Base-by-base conservation (phyloP, 2,888 invertebrate genomes). In the Synergus laeviventris region DNA sequence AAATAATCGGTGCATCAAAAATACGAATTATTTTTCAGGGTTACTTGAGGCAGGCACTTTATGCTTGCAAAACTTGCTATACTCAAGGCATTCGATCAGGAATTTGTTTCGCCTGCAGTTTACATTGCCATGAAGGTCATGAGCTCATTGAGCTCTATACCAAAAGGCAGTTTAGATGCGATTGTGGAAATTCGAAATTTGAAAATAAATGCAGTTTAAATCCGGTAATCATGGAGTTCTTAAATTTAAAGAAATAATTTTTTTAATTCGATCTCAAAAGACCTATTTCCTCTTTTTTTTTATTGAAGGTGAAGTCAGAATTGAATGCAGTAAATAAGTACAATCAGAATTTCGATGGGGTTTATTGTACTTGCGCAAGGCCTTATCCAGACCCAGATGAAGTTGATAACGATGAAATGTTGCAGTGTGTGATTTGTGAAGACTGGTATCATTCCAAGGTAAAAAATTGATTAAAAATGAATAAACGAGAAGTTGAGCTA, bases 141-240 rank as follows among this genome's bases (percentile, higher is more conserved):
- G 97, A 99, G 56, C 93, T 99, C 0, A 92, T 98, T 73, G 99
- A 99, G 90, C 92, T 99, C 21, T 99, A 99, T 89, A 99, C 99
- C 0, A 99, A 99, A 90, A 92, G 98, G 75, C 96, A 97, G 91
- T 99, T 99, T 88, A 94, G 97, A 64, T 99, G 99, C 91, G 99
- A 99, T 91, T 99, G 99, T 91, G 98, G 98, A 45, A 97, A 96
- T 89, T 92, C 93, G 1, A 95, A 95, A 86, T 96, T 97, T 88
- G 91, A 92, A n/a, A 92, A 93, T 77, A 93, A 92, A 39, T 97
- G 97, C 90, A 94, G 93, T 82, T 93, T 97, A 76, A 93, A 93
- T 77, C 91, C 93, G 45, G 94, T 94, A 91, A 56, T 12, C 12
- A 36, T 7, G 12, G 12, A 56, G 5, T 4, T 12, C 21, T 5